phyloP scores from a whole-genome alignment of 2,888 invertebrate species.

The Chrysodeixis includens region DNA sequence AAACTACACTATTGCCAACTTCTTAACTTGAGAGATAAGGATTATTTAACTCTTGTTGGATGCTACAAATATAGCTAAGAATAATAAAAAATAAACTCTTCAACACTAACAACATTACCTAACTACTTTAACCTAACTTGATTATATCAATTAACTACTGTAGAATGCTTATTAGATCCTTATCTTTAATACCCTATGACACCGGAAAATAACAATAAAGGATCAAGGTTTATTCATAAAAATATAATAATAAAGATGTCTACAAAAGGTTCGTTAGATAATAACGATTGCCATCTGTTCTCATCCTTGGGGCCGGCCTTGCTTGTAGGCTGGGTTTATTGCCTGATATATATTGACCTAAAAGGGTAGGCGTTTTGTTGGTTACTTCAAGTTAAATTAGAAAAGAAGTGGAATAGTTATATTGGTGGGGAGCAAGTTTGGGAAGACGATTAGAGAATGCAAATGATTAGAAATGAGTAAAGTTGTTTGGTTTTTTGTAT shows the following conservation, averaged over 20 bases:
- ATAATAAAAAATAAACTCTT: too few species aligned
- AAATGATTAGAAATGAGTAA: too few species aligned
- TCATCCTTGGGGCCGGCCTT: not conserved
- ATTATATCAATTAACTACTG: not conserved
- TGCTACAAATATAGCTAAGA: too few species aligned
- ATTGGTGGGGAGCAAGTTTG: too few species aligned
- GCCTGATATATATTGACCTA: not conserved
- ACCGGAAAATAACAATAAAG: not conserved
- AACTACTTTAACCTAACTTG: not conserved
- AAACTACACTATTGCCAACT: too few species aligned
- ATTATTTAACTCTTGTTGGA: too few species aligned
- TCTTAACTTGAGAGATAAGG: too few species aligned
- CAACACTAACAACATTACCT: not conserved
- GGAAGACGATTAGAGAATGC: too few species aligned
- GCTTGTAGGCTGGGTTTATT: not conserved
- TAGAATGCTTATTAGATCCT: not conserved
- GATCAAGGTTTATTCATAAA: not conserved
- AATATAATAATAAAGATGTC: not conserved
- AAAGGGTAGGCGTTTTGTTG: not conserved
- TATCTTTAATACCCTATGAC: not conserved
- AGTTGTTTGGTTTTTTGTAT: too few species aligned
- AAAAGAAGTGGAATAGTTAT: too few species aligned
- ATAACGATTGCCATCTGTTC: not conserved
- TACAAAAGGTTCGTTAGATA: not conserved
- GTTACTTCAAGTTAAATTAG: too few species aligned